Base-by-base conservation (phyloP, 2,888 invertebrate species). In the Apamea anceps region DNA sequence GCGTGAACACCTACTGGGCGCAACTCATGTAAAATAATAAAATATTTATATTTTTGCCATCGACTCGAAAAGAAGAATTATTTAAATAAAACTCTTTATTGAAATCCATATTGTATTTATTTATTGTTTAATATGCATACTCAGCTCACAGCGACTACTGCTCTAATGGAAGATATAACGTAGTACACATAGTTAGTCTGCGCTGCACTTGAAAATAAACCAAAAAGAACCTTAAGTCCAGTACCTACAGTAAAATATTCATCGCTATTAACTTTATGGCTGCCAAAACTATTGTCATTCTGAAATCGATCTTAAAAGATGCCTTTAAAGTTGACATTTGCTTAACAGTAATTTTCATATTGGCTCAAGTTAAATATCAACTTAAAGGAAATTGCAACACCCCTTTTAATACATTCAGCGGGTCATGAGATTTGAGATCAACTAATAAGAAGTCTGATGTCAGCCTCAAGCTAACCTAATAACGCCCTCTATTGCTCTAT, bases 81-180 rank as follows among this genome's bases (percentile, higher is more conserved):
- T n/a, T 12, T 2, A 75, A 88, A 89, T 89, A 82, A 89, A 89
- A 90, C 85, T 68, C 77, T 67, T 75, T 51, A 76, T 85, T 85
- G 84, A 84, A 89, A 88, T 90, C 80, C 88, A 89, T 92, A 92
- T 94, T 92, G 91, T 94, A 94, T 95, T 95, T 94, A 95, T 95
- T 95, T 93, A 95, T 94, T 94, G 86, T 89, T 87, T 89, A 90
- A 94, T 95, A 96, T 94, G 96, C 95, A 94, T 94, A 94, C 91
- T 93, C 95, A 95, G 95, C 95, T 95, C 96, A 95, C 94, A 96
- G 96, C 95, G 92, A 93, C 96, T 96, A 96, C 96, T 85, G 88
- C 60, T 91, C 96, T 96, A 96, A 94, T 96, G 96, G 96, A 96
- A 96, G 96, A 95, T 96, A 94, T 92, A 94, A 95, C 94, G 93